Percentiles rank a stretch among this genome's conserved stretches.
Evolutionary conservation across 2,888 invertebrate species (phyloP).

Genomic region (Drosophila peninsularis): DNA sequence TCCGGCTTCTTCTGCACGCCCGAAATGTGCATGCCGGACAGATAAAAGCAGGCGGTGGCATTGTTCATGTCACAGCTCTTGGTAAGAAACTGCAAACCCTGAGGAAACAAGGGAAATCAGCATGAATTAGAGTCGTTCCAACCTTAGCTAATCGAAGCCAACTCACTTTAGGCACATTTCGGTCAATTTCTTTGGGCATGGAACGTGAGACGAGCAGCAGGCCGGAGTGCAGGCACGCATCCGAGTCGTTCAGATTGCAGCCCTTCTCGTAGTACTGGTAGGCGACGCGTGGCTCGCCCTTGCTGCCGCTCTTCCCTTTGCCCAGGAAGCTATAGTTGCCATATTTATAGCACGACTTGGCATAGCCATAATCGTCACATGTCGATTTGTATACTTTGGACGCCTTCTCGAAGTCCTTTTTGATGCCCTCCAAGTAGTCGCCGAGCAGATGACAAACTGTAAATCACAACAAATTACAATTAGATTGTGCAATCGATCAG

Average conservation of each 20-base stretch:
- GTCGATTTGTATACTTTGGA: conserved; percentile 92
- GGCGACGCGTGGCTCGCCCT: conserved; percentile 87
- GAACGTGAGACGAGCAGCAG: conserved; percentile 88
- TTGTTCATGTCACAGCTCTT: conserved; percentile 87
- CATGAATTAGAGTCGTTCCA: too few relatives aligned
- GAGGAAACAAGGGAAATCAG: too few relatives aligned
- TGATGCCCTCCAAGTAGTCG: conserved; percentile 95
- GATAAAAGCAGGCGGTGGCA: conserved; percentile 91
- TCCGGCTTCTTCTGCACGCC: conserved; percentile 88
- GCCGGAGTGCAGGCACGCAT: conserved; percentile 91
- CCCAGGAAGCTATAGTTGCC: conserved; percentile 91
- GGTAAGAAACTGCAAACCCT: conserved; percentile 87
- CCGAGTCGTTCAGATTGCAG: conserved; percentile 89
- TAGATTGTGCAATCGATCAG: conserved; percentile 3
- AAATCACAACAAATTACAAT: conserved; percentile 17
- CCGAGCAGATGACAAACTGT: conserved; percentile 96
- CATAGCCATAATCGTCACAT: conserved; percentile 93
- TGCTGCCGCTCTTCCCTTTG: conserved; percentile 86
- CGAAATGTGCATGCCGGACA: conserved; percentile 91
- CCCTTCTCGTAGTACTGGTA: conserved; percentile 91
- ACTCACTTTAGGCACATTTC: conserved; percentile 87
- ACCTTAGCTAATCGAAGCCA: too few relatives aligned
- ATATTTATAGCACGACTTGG: conserved; percentile 94
- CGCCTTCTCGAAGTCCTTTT: conserved; percentile 92
- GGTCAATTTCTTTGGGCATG: conserved; percentile 85